These are phyloP conservation scores for Brachionus koreanus DNA, from an alignment of 1,140 invertebrate species.

Conservation along the genomic window DNA sequence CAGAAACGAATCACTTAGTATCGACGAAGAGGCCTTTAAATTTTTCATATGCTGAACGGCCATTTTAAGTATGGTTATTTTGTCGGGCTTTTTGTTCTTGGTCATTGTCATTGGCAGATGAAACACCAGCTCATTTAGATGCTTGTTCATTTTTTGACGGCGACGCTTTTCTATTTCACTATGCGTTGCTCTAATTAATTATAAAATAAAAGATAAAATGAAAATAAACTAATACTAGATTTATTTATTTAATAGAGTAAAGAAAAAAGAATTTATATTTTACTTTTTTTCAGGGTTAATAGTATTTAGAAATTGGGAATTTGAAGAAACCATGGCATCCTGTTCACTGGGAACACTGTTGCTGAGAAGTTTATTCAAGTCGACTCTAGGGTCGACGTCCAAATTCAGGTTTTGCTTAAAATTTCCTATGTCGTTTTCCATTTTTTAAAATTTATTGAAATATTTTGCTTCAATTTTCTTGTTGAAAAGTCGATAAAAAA, in stretches of 20 bases:
- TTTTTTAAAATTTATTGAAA: background rate
- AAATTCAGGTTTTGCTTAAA: background rate
- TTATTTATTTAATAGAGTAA: background rate
- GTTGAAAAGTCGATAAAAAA: background rate
- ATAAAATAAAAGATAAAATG: background rate
- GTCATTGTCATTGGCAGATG: constrained; percentile 99
- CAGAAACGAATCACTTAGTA: constrained; percentile 41
- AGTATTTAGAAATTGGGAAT: background rate
- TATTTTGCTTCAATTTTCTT: background rate
- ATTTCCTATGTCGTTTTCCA: background rate
- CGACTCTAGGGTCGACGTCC: background rate
- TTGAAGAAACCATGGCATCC: background rate
- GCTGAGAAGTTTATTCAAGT: background rate
- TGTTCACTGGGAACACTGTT: background rate
- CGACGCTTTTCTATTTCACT: constrained; percentile 96
- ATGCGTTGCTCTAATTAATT: constrained; percentile 81
- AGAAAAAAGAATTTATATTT: background rate
- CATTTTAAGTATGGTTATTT: constrained; percentile 97
- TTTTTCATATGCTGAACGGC: constrained; percentile 98
- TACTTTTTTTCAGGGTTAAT: constrained; percentile 15
- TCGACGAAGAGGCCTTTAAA: constrained; percentile 46
- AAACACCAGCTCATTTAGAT: constrained; percentile 97
- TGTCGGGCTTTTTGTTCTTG: constrained; percentile 94
- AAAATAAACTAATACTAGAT: background rate
- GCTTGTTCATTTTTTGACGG: constrained; percentile 99